Evolutionary conservation across 1,140 invertebrate genomes (phyloP).

Genomic region (Apis dorsata): DNA sequence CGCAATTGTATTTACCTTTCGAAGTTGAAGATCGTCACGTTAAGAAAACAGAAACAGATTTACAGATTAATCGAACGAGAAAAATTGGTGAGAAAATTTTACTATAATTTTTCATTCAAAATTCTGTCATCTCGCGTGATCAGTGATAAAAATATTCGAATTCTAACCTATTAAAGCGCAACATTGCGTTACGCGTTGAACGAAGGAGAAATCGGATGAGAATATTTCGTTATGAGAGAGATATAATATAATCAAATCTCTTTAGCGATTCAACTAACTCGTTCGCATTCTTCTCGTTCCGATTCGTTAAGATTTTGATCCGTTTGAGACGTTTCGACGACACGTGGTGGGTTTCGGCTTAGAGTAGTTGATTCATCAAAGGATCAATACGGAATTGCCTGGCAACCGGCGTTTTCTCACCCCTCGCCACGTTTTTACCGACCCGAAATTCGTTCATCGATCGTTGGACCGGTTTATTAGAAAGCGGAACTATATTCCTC

Average conservation of each 20-base stretch:
- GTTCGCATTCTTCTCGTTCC: background rate
- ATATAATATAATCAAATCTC: background rate
- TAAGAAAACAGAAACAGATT: no score
- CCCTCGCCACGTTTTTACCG: background rate
- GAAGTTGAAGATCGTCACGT: no score
- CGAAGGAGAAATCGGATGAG: background rate
- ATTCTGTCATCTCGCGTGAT: no score
- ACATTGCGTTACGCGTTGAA: no score
- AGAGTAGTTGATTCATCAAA: constrained; percentile 59
- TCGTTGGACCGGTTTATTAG: background rate
- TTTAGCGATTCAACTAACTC: background rate
- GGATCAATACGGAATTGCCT: constrained; percentile 69
- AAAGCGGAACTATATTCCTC: background rate
- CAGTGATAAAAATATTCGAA: no score
- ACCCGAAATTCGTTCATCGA: constrained; percentile 18
- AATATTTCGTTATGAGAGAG: background rate
- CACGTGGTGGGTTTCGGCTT: constrained; percentile 66
- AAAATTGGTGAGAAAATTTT: no score
- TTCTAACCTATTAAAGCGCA: no score
- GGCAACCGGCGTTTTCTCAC: constrained; percentile 33
- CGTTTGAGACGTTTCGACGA: constrained; percentile 54
- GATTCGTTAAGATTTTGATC: background rate
- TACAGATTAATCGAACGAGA: no score
- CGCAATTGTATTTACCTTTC: no score
- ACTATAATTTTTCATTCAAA: no score